A percentile compares a stretch with the other conserved stretches of the same genome.
These are phyloP conservation scores for Oncorhynchus clarkii DNA, from an alignment of 2,113 vertebrate species.

Conservation along the genomic window DNA sequence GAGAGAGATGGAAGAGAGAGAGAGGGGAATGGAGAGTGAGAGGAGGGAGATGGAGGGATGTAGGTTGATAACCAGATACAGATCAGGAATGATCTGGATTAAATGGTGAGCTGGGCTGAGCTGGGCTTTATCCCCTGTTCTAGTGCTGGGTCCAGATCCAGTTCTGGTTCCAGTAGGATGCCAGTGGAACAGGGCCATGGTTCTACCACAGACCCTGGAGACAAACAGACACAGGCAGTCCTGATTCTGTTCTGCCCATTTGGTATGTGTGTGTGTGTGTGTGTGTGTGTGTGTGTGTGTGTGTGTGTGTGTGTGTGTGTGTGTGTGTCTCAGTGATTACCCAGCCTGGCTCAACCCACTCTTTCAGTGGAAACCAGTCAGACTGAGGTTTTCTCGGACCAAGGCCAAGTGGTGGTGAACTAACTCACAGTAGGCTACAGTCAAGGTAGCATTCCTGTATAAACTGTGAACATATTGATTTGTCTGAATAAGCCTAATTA, in stretches of 20 bases:
- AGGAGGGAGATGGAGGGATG: too few relatives aligned
- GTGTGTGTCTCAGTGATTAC: neutral
- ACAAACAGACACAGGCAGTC: neutral
- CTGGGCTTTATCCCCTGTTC: neutral
- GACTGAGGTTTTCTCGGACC: neutral
- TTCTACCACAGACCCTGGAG: neutral
- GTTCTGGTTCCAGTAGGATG: neutral
- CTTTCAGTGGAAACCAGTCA: neutral
- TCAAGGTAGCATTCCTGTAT: too few relatives aligned
- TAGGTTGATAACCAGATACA: neutral
- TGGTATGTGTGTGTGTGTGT: neutral
- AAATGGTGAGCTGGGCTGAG: neutral
- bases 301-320: neutral
- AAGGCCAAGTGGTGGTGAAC: neutral
- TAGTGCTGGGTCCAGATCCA: neutral
- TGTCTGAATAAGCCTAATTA: too few relatives aligned
- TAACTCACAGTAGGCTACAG: too few relatives aligned
- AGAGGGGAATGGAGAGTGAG: slow-evolving; percentile 1
- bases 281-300: neutral
- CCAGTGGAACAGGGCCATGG: neutral
- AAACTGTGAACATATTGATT: too few relatives aligned
- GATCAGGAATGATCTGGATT: neutral
- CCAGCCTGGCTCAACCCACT: neutral
- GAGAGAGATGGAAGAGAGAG: slow-evolving; percentile 1
- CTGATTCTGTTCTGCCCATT: neutral